Conservation (phyloP, 1,140 invertebrate species). For the Lordiphosa stackelbergi region DNA sequence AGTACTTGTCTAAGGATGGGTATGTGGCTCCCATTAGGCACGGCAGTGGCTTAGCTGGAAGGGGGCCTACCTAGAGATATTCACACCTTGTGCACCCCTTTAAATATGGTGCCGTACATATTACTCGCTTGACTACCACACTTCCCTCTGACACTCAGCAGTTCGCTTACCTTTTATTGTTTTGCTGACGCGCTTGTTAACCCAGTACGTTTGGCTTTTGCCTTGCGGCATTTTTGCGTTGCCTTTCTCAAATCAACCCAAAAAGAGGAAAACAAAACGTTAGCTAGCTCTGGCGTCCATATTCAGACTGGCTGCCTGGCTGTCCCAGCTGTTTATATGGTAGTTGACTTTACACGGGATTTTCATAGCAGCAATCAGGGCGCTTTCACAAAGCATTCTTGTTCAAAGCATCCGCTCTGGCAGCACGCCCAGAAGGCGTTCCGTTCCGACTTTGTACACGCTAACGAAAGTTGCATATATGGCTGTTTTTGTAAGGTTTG, state of each 20-base stretch:
- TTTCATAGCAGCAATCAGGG: conserved; percentile 46
- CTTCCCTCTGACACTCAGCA: conserved; percentile 14
- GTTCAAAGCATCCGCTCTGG: conserved; percentile 6
- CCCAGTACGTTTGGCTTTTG: conserved; percentile 44
- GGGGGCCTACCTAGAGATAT: too few relatives aligned
- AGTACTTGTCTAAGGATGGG: conserved; percentile 2
- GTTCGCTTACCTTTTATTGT: conserved; percentile 52
- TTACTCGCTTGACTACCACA: too few relatives aligned
- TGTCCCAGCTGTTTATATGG: conserved; percentile 15
- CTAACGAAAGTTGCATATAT: too few relatives aligned
- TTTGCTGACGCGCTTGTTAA: conserved; percentile 50
- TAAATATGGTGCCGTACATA: too few relatives aligned
- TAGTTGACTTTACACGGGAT: conserved; percentile 31
- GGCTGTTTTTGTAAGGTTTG: too few relatives aligned
- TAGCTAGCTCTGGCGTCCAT: conserved; percentile 3
- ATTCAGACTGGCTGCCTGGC: conserved; percentile 20
- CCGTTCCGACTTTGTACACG: neutral
- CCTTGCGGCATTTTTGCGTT: conserved; percentile 60
- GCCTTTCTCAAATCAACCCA: conserved; percentile 41
- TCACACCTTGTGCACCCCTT: too few relatives aligned
- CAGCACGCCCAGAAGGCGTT: too few relatives aligned
- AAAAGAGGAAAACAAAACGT: conserved; percentile 28
- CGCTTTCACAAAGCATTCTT: conserved; percentile 36
- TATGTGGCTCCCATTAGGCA: conserved; percentile 22
- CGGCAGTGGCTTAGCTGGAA: neutral